Percentiles rank a stretch among this genome's conserved stretches.
phyloP scores from a whole-genome alignment of 2,888 invertebrate species.

The Protodeltote pygarga region DNA sequence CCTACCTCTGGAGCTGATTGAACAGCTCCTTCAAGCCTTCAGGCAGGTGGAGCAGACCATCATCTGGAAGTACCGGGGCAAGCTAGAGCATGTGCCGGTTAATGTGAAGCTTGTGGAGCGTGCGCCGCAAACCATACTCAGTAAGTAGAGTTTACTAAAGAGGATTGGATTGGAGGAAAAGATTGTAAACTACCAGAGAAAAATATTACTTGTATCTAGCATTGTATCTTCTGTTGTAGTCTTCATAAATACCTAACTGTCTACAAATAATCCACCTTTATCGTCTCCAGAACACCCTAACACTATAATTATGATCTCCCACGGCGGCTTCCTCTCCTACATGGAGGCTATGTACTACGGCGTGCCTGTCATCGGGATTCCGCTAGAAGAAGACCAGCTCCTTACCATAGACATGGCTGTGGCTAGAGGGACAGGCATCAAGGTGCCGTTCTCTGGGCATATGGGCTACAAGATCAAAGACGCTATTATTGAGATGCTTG shows the following conservation, averaged over 20 bases:
- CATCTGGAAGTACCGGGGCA: constrained; percentile 69
- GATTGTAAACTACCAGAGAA: too few relatives aligned
- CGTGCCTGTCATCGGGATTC: constrained; percentile 63
- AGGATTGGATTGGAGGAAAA: too few relatives aligned
- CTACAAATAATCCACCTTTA: neutral
- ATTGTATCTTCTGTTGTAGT: too few relatives aligned
- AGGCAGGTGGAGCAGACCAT: constrained; percentile 73
- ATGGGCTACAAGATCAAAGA: constrained; percentile 54
- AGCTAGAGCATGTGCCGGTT: constrained; percentile 58
- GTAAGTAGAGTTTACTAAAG: too few relatives aligned
- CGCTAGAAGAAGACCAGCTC: constrained; percentile 62
- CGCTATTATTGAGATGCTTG: constrained; percentile 57
- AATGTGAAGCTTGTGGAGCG: constrained; percentile 72
- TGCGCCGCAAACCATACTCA: constrained; percentile 68
- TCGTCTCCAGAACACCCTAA: constrained; percentile 61
- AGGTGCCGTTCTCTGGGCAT: constrained; percentile 48
- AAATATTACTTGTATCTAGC: too few relatives aligned
- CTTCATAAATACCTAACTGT: too few relatives aligned
- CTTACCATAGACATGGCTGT: constrained; percentile 53
- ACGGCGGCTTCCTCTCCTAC: constrained; percentile 58
- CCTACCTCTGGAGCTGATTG: constrained; percentile 60
- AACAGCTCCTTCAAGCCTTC: constrained; percentile 67
- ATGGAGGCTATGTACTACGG: constrained; percentile 64
- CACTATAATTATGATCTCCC: constrained; percentile 57
- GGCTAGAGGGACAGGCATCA: constrained; percentile 52